Evolutionary conservation across 2,888 invertebrate species (phyloP), one percentile per base, ranked within the genome.

Genomic region (Suillia variegata): DNA sequence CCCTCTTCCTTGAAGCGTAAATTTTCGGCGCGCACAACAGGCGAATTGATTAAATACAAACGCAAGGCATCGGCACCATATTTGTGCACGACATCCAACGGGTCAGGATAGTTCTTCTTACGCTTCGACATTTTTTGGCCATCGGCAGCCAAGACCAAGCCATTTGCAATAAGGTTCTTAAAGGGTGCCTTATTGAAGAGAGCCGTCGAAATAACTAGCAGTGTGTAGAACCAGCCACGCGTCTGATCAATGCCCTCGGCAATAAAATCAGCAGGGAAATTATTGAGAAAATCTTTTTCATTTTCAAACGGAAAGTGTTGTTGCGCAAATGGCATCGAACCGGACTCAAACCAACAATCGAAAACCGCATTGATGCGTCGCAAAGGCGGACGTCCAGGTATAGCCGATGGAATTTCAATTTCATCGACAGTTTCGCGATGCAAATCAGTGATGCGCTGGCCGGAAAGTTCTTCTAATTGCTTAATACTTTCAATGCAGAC

Each of bases 271-370:
- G 99, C 99, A 0, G 99, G 99, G 77, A 99, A 99, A 65, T 88
- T 87, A 38, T 91, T 91, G 64, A 93, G 90, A 80, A 98, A 98
- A 58, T 92, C 90, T 75, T 92, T 92, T 67, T 86, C 86, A 73
- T 92, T 91, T 80, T 98, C 95, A 81, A 99, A 99, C 0, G 99
- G 99, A 80, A 94, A 99, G 83, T 98, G 97, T 70, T 89, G 87
- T 79, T 97, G 96, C 0, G 96, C 98, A 76, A 97, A 99, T 0
- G 99, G 99, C 99, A 99, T 99, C 18, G 96, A 95, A 3, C 99
- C 98, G 1, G 97, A 97, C 81, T 99, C 99, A 83, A 99, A 99
- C 99, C 99, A 99, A 80, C 99, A 99, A 82, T 99, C 99, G 82
- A 99, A 99, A 0, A 99, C 98, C 83, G 98, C 97, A 0, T 90